Conservation (phyloP, 1,140 invertebrate species). For the Panagrolaimus sp. region DNA sequence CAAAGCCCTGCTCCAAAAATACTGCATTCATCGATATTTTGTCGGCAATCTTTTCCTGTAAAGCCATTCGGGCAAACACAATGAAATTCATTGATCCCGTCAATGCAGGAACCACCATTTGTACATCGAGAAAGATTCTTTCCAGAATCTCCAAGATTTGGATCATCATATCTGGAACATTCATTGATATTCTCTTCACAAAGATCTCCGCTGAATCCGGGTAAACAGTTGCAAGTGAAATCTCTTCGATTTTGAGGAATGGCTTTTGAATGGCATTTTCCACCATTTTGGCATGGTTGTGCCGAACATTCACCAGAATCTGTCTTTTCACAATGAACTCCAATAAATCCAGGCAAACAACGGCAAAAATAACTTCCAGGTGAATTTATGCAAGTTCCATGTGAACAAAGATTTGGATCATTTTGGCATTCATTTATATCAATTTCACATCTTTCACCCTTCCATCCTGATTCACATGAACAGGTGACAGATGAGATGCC, state of each 20-base stretch:
- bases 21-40: conserved; percentile 1
- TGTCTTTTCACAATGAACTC: conserved; percentile 81
- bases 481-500: conserved; percentile 75
- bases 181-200: background rate
- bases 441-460: conserved; percentile 62
- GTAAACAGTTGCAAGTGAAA: background rate
- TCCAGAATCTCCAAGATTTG: background rate
- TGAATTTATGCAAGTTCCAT: conserved; percentile 86
- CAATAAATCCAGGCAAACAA: conserved; percentile 77
- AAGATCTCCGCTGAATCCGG: background rate
- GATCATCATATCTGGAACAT: background rate
- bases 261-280: background rate
- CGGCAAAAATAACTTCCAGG: conserved; percentile 85
- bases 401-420: conserved; percentile 78
- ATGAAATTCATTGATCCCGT: background rate
- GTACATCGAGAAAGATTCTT: background rate
- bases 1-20: background rate
- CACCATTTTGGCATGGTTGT: background rate
- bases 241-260: background rate
- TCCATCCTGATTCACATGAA: conserved; percentile 54
- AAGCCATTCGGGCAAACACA: conserved; percentile 7
- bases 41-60: background rate
- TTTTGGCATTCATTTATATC: conserved; percentile 57
- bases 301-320: conserved; percentile 71
- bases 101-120: background rate